Evolutionary conservation across 2,113 vertebrate species (phyloP), one percentile per base, ranked within the genome.

Genomic region (Argyrosomus japonicus): DNA sequence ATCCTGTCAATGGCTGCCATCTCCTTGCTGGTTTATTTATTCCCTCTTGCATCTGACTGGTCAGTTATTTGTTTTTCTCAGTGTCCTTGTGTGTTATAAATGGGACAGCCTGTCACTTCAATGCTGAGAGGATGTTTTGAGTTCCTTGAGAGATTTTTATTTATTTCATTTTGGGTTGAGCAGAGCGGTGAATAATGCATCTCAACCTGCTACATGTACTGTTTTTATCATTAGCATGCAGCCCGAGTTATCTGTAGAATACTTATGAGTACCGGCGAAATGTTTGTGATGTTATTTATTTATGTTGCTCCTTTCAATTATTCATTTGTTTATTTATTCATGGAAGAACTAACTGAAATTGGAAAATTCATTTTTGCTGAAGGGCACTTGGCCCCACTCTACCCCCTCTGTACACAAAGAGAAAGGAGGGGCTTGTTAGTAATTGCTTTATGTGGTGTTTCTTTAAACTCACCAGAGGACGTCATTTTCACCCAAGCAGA

Each of bases 311-410:
- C 92, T 94, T 94, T 96, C 95, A 95, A 95, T 95, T 96, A 96
- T 96, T 96, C 93, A 96, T 95, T 95, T 95, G 94, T 96, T 96
- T 95, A 96, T 96, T 96, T 96, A 96, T 96, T 96, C 95, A 95
- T 96, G 93, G 92, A 85, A 93, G 92, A 94, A 94, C 93, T 95
- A 95, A 95, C 95, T 93, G 95, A 95, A 94, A 95, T 95, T 96
- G 95, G 94, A 95, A 95, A 95, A 95, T 94, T 95, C 93, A 95
- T 95, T 95, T 95, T 95, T 94, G 93, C 94, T 96, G 94, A 96
- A 95, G 95, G 95, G 94, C 93, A 94, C 90, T 92, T 93, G 88
- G 89, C 93, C 87, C 71, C 87, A 75, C 79, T 86, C 91, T 87
- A 81, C 88, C 43, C 76, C 81, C 75, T 74, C 77, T 77, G 71